These are phyloP conservation scores for Galago senegalensis DNA, from an alignment of 2,797 vertebrate species.

Conservation along the genomic window DNA sequence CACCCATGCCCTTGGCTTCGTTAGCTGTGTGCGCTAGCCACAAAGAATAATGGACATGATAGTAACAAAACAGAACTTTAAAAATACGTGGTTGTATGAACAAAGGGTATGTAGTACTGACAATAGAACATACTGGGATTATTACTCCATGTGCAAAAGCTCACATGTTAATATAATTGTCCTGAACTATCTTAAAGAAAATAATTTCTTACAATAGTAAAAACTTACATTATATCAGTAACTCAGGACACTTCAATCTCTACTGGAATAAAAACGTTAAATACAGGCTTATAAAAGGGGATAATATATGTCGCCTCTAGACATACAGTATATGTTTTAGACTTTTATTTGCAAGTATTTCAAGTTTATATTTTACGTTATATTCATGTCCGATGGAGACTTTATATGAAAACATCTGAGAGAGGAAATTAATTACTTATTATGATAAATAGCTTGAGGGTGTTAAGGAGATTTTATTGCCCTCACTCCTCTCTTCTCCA, in stretches of 20 bases:
- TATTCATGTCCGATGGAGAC: slow-evolving; percentile 14
- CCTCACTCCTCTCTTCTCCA: background rate
- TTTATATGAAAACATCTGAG: slow-evolving; percentile 52
- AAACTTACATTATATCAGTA: slow-evolving; percentile 35
- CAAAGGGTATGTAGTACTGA: background rate
- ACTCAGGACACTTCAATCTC: background rate
- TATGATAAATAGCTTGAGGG: slow-evolving; percentile 7
- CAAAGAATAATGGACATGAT: background rate
- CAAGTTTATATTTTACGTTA: slow-evolving; percentile 26
- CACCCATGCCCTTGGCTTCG: slow-evolving; percentile 40
- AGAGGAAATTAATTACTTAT: slow-evolving; percentile 63
- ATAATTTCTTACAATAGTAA: background rate
- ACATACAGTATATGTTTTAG: background rate
- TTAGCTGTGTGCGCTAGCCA: background rate
- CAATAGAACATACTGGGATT: background rate
- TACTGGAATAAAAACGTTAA: slow-evolving; percentile 34
- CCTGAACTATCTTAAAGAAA: slow-evolving; percentile 6
- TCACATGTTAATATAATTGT: background rate
- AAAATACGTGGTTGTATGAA: background rate
- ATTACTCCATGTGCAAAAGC: background rate
- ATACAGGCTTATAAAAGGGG: background rate
- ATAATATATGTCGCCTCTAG: background rate
- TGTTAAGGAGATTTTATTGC: background rate
- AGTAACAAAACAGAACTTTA: slow-evolving; percentile 35
- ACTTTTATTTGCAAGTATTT: slow-evolving; percentile 17